These are phyloP conservation scores for Colaptes auratus DNA, from an alignment of 2,113 vertebrate species.

Conservation along the genomic window DNA sequence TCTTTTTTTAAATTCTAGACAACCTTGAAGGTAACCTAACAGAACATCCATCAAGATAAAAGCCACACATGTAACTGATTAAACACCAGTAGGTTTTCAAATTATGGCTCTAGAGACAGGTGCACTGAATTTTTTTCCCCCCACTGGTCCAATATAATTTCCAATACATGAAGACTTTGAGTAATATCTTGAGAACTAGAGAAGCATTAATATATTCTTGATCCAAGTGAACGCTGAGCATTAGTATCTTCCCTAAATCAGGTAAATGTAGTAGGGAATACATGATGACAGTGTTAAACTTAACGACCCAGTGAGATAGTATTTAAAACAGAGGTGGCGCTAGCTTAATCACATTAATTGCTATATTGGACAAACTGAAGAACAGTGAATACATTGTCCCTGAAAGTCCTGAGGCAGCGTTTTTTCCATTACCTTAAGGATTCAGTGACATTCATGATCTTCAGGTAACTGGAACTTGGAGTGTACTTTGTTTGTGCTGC, in stretches of 20 bases:
- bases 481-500: constrained; percentile 6
- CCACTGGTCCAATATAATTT: not conserved
- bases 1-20: not conserved
- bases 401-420: constrained; percentile 38
- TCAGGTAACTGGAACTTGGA: constrained; percentile 11
- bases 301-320: constrained; percentile 34
- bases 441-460: constrained; percentile 41
- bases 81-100: not conserved
- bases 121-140: not conserved
- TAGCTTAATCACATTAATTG: constrained; percentile 66
- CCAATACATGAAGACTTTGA: not conserved
- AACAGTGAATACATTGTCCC: constrained; percentile 45
- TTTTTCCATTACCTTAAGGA: constrained; percentile 19
- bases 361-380: constrained; percentile 34
- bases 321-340: constrained; percentile 43
- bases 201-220: not conserved
- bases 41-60: not conserved
- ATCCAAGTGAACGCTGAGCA: not conserved
- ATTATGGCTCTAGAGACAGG: not conserved
- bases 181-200: not conserved
- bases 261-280: constrained; percentile 43
- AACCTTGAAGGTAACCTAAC: not conserved
- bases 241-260: constrained; percentile 24
- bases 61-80: not conserved
- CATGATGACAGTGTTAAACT: constrained; percentile 50